Percentiles rank a stretch among this genome's conserved stretches.
Conservation (phyloP, 2,888 invertebrate species). For the Podotricha telesiphe region DNA sequence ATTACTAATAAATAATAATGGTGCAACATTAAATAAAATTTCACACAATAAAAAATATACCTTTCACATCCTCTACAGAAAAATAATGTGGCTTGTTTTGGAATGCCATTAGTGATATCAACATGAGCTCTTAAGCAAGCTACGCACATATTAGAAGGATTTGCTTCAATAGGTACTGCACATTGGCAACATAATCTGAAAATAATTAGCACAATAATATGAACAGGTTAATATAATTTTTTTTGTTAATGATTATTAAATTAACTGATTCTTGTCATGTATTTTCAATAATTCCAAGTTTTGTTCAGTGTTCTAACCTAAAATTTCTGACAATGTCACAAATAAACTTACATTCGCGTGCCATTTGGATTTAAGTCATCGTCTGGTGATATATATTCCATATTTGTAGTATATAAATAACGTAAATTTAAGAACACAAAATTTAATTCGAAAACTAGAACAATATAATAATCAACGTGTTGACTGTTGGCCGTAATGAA, state of each 20-base stretch:
- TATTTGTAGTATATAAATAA: conserved; percentile 44
- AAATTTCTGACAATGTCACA: conserved; percentile 3
- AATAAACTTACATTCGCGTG: conserved; percentile 71
- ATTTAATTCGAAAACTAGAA: neutral
- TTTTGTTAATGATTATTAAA: neutral
- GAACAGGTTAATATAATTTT: no score
- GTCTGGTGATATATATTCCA: conserved; percentile 76
- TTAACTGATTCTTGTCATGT: no score
- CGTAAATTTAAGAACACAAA: conserved; percentile 4
- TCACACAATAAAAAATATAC: conserved; percentile 60
- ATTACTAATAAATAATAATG: neutral
- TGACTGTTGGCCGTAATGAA: conserved; percentile 6
- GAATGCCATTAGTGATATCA: conserved; percentile 98
- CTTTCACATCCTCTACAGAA: conserved; percentile 97
- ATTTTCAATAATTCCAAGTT: neutral
- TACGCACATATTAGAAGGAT: conserved; percentile 98
- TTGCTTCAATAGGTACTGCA: conserved; percentile 95
- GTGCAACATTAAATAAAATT: neutral
- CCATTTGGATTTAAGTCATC: conserved; percentile 54
- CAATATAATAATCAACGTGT: conserved; percentile 24
- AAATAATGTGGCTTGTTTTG: conserved; percentile 94
- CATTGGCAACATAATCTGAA: conserved; percentile 96
- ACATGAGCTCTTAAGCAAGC: conserved; percentile 95
- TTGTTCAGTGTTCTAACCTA: conserved; percentile 4
- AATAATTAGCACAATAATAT: conserved; percentile 33